phyloP scores from a whole-genome alignment of 92 coral and sea anemone species.

The Desmophyllum pertusum region DNA sequence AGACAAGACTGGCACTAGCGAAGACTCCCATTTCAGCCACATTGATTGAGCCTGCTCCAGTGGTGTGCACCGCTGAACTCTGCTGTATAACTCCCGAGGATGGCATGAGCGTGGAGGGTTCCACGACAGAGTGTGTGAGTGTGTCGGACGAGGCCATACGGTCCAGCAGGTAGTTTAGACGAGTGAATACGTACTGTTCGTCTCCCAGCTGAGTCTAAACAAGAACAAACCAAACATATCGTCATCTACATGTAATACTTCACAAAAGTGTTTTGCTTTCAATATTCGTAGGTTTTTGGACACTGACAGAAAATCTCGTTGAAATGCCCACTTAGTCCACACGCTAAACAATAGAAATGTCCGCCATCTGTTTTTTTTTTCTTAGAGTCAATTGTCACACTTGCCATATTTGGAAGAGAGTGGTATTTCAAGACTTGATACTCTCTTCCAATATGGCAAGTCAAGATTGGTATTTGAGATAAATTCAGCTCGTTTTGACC shows the following conservation, averaged over 20 bases:
- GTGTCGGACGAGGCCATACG: slow-evolving; percentile 92
- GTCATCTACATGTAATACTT: neutral
- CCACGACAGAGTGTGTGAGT: slow-evolving; percentile 89
- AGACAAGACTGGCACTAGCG: slow-evolving; percentile 96
- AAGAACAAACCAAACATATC: neutral
- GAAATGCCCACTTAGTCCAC: no score
- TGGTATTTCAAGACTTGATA: no score
- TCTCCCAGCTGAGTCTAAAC: slow-evolving; percentile 84
- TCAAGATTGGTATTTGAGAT: no score
- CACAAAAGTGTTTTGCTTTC: no score
- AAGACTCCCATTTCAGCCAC: slow-evolving; percentile 87
- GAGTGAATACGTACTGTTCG: slow-evolving; percentile 94
- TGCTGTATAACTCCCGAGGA: slow-evolving; percentile 83
- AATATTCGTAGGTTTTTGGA: no score
- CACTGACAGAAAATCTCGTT: neutral
- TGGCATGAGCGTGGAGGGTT: slow-evolving; percentile 78
- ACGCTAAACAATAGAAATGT: no score
- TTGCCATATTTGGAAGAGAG: no score
- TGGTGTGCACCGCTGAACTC: slow-evolving; percentile 84
- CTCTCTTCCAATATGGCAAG: no score
- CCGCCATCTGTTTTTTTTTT: no score
- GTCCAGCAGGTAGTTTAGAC: slow-evolving; percentile 86
- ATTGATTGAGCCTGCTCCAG: slow-evolving; percentile 85
- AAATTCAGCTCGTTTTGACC: no score
- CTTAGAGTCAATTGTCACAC: no score